Evolutionary conservation across 2,113 vertebrate genomes (phyloP), one percentile per base, ranked within the genome.

Genomic region (Myocastor coypus): DNA sequence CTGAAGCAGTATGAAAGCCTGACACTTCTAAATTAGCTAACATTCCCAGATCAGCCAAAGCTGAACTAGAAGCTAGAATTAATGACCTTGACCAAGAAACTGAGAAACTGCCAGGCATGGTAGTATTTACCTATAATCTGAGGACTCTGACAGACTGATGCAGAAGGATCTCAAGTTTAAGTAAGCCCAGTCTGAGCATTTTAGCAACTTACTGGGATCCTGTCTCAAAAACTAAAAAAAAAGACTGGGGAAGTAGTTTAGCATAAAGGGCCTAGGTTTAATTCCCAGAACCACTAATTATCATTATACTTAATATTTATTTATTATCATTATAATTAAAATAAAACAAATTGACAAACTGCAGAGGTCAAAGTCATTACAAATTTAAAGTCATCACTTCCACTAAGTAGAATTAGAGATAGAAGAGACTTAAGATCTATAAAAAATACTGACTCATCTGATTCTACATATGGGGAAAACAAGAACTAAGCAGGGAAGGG

Each of bases 381-480:
- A 92, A 66, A 83, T 82, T 87, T 75, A 83, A 92, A 71, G 50
- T 46, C 77, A 87, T 77, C 32, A 37, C 52, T 78, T 77, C 77
- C 32, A 55, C 55, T 63, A 87, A 92, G 84, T 40, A 92, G 19
- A 94, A 83, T 63, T 61, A 89, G 46, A 92, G 34, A 61, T 16
- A 37, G 63, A 91, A 95, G 20, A 14, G 20, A 91, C 20, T 59
- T 46, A 78, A 78, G 24, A 84, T 55, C 71, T 94, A 16, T 12
- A 85, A 78, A 91, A 86, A 78, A 46, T n/a, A 52, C 20, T 52
- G 86, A 83, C 75, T 89, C 83, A 87, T 40, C 69, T 92, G 64
- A 26, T 55, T 85, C 24, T 16, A 40, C 4, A 40, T 19, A 50
- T 16, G 14, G 3, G 78, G 24, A 55, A 73, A 69, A 3, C 4